These are phyloP conservation scores for Oreamnos americanus DNA, from an alignment of 2,113 vertebrate species.

Conservation along the genomic window DNA sequence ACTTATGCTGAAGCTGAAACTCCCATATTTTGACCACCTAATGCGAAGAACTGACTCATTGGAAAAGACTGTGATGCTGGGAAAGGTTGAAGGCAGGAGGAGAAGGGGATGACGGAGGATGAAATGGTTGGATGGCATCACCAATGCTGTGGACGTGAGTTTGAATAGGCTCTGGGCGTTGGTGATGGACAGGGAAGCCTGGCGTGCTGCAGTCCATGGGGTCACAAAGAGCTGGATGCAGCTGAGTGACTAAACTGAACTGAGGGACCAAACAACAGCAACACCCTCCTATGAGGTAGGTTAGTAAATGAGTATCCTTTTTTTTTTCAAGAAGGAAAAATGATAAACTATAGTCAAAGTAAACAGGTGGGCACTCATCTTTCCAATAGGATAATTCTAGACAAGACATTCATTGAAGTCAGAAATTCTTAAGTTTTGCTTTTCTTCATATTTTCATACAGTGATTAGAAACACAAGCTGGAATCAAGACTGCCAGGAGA, in stretches of 20 bases:
- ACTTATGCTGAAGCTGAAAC: neutral
- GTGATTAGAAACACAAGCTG: neutral
- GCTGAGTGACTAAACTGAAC: neutral
- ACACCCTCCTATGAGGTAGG: neutral
- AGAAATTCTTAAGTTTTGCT: neutral
- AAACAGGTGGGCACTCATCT: neutral
- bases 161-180: fast-evolving
- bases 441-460: neutral
- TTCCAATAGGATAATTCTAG: neutral
- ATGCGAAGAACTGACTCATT: neutral
- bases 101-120: neutral
- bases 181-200: neutral
- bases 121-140: neutral
- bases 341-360: neutral
- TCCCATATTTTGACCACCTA: neutral
- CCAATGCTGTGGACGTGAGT: fast-evolving
- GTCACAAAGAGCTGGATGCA: neutral
- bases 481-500: neutral
- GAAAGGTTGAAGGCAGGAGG: neutral
- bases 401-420: neutral
- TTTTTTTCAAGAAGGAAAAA: neutral
- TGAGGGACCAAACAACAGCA: neutral
- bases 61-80: neutral
- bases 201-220: neutral
- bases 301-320: neutral